Evolutionary conservation across 2,113 vertebrate species (phyloP), one percentile per base, ranked within the genome.

Genomic region (Hystrix brachyura): DNA sequence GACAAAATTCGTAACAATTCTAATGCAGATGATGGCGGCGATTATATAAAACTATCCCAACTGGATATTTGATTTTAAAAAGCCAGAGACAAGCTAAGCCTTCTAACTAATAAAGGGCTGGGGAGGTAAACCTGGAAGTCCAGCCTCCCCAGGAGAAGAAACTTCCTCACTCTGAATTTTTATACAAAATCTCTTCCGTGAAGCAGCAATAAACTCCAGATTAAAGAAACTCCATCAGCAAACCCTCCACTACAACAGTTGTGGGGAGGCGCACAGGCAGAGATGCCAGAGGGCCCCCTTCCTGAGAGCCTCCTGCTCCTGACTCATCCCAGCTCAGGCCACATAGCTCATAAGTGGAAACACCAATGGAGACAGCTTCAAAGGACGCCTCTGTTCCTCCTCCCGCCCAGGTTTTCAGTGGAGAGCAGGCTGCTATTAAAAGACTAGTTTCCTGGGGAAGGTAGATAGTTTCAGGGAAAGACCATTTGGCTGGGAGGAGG

Each of bases 371-470:
- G 60, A 43, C 71, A 88, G 55, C 59, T 67, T 84, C 38, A 55
- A 72, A 90, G 57, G 93, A 80, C 71, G 86, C 57, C 85, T 90
- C 69, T 95, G 65, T 94, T 83, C 92, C 74, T 64, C 76, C 19
- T 43, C 74, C 74, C 25, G 59, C 59, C 81, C 90, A 88, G 92
- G 78, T 46, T 64, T 87, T 94, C 59, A 3, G 80, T 21, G 18
- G 83, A 92, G 55, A 34, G 21, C 0, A 67, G 76, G 55, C 79
- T 93, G 83, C 86, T 96, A 84, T 90, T 91, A 81, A 94, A 97
- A 96, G 93, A 62, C 69, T 43, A n/a, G 60, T 89, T 97, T 97
- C 95, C 97, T 87, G 64, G 89, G 94, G 74, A 97, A 96, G 87
- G 92, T 74, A 91, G 81, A 87, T 18, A 91, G 91, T 94, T 97